Evolutionary conservation across 2,797 vertebrate species (phyloP).

Genomic region (Chiroxiphia lanceolata): DNA sequence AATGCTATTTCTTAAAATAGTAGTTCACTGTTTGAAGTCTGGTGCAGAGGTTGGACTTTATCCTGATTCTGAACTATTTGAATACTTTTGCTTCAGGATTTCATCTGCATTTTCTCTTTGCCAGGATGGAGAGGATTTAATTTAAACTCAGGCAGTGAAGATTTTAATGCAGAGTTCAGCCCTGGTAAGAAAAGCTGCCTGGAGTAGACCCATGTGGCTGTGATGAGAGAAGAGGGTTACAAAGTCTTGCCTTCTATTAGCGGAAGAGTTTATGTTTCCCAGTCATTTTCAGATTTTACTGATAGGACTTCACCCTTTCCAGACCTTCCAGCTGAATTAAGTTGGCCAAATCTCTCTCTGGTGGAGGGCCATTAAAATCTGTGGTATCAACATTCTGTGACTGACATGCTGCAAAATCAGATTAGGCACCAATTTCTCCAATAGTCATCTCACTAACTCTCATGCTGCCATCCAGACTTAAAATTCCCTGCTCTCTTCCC

Average conservation of each 20-base stretch:
- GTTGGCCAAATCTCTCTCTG: background rate
- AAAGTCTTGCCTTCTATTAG: background rate
- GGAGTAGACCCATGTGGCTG: background rate
- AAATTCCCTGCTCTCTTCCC: background rate
- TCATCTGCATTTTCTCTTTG: conserved; percentile 15
- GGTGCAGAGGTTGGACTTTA: background rate
- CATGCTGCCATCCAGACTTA: background rate
- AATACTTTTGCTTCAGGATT: conserved; percentile 12
- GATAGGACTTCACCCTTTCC: background rate
- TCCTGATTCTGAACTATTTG: background rate
- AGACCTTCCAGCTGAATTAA: background rate
- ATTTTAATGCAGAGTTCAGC: background rate
- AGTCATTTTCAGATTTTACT: background rate
- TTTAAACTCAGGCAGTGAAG: background rate
- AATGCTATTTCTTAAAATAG: conserved; percentile 12
- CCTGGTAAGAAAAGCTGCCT: background rate
- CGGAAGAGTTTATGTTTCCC: background rate
- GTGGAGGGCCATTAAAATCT: background rate
- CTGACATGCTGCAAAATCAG: conserved; percentile 7
- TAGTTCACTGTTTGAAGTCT: conserved; percentile 2
- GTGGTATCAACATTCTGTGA: background rate
- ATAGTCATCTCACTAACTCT: background rate
- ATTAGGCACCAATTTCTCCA: conserved; percentile 7
- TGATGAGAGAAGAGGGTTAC: background rate
- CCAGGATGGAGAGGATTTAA: background rate